Evolutionary conservation across 2,888 invertebrate genomes (phyloP).

Genomic region (Leucophora obtusa): DNA sequence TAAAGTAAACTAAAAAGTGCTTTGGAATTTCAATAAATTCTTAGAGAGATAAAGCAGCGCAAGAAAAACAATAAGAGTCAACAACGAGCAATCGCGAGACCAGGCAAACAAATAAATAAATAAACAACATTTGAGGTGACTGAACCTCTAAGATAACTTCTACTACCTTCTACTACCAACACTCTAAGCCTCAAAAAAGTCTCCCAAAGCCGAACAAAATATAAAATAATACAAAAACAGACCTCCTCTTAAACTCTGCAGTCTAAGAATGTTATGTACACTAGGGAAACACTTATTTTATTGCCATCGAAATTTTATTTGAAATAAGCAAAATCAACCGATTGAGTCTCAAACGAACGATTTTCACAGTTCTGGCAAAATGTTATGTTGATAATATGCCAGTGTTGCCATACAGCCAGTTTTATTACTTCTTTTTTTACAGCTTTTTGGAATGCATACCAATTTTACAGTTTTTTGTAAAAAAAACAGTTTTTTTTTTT

Average conservation of each 20-base stretch:
- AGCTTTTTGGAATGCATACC: no score
- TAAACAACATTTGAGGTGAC: constrained; percentile 58
- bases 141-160: constrained; percentile 47
- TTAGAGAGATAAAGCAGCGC: constrained; percentile 53
- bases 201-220: neutral
- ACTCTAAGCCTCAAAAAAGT: constrained; percentile 17
- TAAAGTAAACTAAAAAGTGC: constrained; percentile 52
- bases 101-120: constrained; percentile 42
- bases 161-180: neutral
- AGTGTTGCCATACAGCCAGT: no score
- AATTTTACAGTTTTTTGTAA: no score
- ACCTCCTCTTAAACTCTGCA: neutral
- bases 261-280: neutral
- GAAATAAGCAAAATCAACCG: no score
- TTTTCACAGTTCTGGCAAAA: no score
- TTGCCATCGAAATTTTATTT: no score
- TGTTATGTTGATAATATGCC: no score
- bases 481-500: no score
- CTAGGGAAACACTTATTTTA: no score
- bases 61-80: constrained; percentile 16
- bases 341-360: no score
- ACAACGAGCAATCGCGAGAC: constrained; percentile 37
- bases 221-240: neutral
- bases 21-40: constrained; percentile 59
- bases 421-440: no score